Evolutionary conservation across 2,797 vertebrate genomes (phyloP).

Genomic region (Rhadinocentrus ornatus): DNA sequence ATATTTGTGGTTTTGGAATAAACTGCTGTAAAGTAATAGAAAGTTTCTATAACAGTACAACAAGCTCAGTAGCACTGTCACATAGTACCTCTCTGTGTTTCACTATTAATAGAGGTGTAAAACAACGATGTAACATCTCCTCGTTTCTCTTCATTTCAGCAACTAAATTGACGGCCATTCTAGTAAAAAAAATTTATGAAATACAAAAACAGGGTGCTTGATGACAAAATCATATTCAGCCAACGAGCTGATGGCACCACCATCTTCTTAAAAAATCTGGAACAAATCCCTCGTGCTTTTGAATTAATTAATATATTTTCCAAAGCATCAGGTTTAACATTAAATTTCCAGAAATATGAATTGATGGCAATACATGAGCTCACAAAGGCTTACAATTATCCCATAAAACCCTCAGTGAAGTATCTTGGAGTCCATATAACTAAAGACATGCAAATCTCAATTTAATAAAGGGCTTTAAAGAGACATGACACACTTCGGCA

Average conservation of each 20-base stretch:
- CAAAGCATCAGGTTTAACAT: neutral
- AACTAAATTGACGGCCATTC: neutral
- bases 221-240: neutral
- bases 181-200: neutral
- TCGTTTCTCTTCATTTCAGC: neutral
- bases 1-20: no score
- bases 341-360: neutral
- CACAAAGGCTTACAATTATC: neutral
- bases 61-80: no score
- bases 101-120: neutral
- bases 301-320: neutral
- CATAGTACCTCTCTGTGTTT: neutral
- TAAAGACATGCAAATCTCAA: neutral
- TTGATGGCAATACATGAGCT: neutral
- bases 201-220: neutral
- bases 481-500: no score
- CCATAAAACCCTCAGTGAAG: neutral
- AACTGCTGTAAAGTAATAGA: no score
- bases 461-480: no score
- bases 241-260: neutral
- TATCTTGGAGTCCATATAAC: neutral
- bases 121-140: neutral
- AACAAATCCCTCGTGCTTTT: neutral
- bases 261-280: neutral
- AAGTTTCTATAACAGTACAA: no score